Evolutionary conservation across 2,797 vertebrate species (phyloP), one percentile per base, ranked within the genome.

Genomic region (Parauchenoglanis ngamensis): DNA sequence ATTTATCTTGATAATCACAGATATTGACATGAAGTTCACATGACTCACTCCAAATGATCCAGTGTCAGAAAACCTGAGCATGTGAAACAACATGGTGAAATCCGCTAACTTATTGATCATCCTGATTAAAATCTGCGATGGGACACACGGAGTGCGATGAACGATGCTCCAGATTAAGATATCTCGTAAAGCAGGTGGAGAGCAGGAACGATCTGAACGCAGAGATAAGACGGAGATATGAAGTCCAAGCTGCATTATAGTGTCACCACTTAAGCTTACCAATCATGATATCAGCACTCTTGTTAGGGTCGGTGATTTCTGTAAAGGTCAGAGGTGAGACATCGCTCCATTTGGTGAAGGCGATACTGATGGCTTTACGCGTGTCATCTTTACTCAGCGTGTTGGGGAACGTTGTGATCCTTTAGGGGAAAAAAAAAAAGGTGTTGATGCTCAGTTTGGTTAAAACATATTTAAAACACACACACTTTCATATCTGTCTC

Each of bases 341-440:
- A 0, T 96, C 94, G 3, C 96, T 97, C 96, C 96, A 97, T 91
- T 96, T 96, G 73, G 93, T 93, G 91, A 97, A 97, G 86, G 96
- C 96, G 0, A 95, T 94, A 86, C 93, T 92, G 90, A 97, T 93
- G 86, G 96, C 96, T 88, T 94, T 96, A 80, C 94, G 94, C 0
- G 96, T 97, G 93, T 96, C 96, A 0, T 93, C 95, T n/a, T 90
- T 91, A 31, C 95, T 96, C 92, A 97, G 94, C 0, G 96, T 96
- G 92, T 93, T 96, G 17, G 96, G 96, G 46, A 96, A 97, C 89
- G 92, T 92, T 23, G 90, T 88, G 86, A 97, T 96, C 91, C 96
- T 97, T 90, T 13, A 77, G 21, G 56, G 10, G 49, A 1, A 49
- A 10, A 21, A 68, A 88, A 49, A 77, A 68, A 88, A 49, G 19